Percentiles rank a stretch among this genome's conserved stretches.
Conservation (phyloP, 2,797 vertebrate genomes). For the Xyrichtys novacula region DNA sequence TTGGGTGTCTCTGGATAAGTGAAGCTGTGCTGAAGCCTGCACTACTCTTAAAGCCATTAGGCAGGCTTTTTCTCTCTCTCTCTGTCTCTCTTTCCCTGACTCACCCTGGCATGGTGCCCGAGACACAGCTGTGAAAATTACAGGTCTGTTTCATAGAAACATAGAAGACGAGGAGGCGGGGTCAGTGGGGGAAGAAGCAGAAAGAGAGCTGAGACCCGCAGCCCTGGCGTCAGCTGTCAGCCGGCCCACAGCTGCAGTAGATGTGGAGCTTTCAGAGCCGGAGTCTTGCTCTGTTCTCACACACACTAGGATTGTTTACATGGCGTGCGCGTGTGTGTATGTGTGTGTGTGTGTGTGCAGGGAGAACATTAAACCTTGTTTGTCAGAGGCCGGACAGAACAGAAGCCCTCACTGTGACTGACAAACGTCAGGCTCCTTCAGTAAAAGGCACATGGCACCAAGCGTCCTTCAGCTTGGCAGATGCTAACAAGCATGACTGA, state of each 20-base stretch:
- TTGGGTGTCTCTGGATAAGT: conserved; percentile 45
- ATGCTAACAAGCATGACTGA: conserved; percentile 74
- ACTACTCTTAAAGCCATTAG: conserved; percentile 68
- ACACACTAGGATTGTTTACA: conserved; percentile 77
- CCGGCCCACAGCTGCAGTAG: conserved; percentile 80
- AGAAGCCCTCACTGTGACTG: conserved; percentile 75
- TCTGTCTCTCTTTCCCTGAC: conserved; percentile 43
- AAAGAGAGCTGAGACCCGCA: conserved; percentile 56
- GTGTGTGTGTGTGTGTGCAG: conserved; percentile 14
- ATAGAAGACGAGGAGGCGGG: conserved; percentile 53
- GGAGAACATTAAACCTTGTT: conserved; percentile 63
- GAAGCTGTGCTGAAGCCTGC: conserved; percentile 31
- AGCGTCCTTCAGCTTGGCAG: conserved; percentile 76
- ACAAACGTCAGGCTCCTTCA: conserved; percentile 66
- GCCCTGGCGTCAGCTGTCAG: conserved; percentile 81
- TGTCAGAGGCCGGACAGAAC: conserved; percentile 66
- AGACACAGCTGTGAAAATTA: conserved; percentile 83
- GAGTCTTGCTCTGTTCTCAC: conserved; percentile 69
- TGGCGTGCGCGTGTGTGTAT: conserved; percentile 30
- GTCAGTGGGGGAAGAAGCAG: conserved; percentile 42
- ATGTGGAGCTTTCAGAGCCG: conserved; percentile 64
- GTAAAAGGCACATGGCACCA: conserved; percentile 77
- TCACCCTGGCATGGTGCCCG: conserved; percentile 66
- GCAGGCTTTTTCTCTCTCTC: conserved; percentile 18
- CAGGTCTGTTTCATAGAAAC: conserved; percentile 80